Evolutionary conservation across 2,797 vertebrate genomes (phyloP), one percentile per base, ranked within the genome.

Genomic region (Cuculus canorus): DNA sequence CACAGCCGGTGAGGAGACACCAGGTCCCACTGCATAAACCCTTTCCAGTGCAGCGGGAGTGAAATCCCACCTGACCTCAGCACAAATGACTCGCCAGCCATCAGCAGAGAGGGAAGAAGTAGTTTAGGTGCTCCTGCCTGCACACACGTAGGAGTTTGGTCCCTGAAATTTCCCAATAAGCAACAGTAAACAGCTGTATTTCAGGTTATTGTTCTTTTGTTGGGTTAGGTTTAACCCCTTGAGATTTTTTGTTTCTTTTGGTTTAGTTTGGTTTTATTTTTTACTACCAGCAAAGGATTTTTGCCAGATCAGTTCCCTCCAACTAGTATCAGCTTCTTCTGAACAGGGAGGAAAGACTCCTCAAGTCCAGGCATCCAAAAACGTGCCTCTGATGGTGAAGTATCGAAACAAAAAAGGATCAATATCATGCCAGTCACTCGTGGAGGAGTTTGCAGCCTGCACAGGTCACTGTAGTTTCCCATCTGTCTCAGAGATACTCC

Each of bases 381-480:
- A 57, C 1, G 30, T n/a, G 60, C 88, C 19, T 82, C 33, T 61
- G 65, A 90, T 47, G n/a, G 69, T 33, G 50, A 92, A 81, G 16
- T 5, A 24, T 72, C 82, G 90, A 86, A 82, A 92, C 83, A 90
- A 76, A 95, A 94, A 90, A 86, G 80, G 75, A 96, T 93, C 94
- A 88, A 87, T 82, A 90, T 72, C 76, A 50, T 17, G 75, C 91
- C 89, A 93, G 86, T 94, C 82, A 88, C 75, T 92, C 63, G 1
- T 3, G 33, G 83, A 91, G 68, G 54, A 94, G 82, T 64, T 22
- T 82, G 66, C 91, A 88, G 89, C 68, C 88, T 53, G 80, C 70
- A 86, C 69, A 84, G 86, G 91, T 91, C 92, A 93, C 77, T 90
- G 84, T 92, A 92, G 79, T 86, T 88, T 96, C 91, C 93, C 94